Evolutionary conservation across 1,140 invertebrate genomes (phyloP).

Genomic region (Tyrophagus putrescentiae): DNA sequence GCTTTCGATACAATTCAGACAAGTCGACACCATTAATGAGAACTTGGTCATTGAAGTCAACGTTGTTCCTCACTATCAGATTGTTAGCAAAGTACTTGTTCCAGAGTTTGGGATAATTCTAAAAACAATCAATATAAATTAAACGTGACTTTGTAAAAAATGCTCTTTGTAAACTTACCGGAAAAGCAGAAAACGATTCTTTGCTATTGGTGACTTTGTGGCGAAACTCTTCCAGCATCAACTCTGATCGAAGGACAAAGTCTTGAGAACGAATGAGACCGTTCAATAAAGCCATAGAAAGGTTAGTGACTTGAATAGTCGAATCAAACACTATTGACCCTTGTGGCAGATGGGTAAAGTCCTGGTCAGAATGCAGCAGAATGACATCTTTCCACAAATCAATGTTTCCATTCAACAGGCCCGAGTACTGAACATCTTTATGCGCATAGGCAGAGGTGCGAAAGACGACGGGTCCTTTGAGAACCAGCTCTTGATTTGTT

Average conservation of each 20-base stretch:
- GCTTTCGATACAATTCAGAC: not conserved
- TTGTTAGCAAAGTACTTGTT: not conserved
- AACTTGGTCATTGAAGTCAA: not conserved
- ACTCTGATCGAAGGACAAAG: not conserved
- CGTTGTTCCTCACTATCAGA: not conserved
- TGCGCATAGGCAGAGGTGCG: not conserved
- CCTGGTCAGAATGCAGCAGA: not conserved
- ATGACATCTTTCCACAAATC: not conserved
- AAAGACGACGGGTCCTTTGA: not conserved
- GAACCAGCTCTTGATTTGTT: not conserved
- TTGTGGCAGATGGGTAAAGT: not conserved
- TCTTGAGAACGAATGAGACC: not conserved
- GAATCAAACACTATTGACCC: conserved; percentile 1
- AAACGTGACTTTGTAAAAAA: too few species aligned
- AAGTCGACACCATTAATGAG: not conserved
- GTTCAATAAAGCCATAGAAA: not conserved
- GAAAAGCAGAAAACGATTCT: too few species aligned
- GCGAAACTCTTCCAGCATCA: too few species aligned
- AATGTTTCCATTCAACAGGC: not conserved
- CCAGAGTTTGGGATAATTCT: too few species aligned
- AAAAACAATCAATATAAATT: too few species aligned
- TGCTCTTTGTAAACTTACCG: too few species aligned
- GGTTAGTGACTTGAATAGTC: not conserved
- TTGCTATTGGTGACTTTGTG: too few species aligned
- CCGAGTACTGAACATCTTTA: not conserved